Base-by-base conservation (phyloP, 2,888 invertebrate genomes). In the Ceramica pisi region DNA sequence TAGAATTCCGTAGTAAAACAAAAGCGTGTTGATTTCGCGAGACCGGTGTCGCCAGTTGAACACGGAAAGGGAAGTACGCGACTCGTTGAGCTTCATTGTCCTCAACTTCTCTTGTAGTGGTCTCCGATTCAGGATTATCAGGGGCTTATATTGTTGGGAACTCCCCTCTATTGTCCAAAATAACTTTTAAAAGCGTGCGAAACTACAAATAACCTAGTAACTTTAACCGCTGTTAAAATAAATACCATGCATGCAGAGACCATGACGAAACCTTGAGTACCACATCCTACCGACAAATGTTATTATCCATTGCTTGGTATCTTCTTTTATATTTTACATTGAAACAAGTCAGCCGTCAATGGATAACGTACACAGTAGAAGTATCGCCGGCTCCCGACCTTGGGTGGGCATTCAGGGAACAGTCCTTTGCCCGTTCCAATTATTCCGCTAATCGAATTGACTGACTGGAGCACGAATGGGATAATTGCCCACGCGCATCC, bases 371-470 rank as follows among this genome's bases (percentile, higher is more conserved):
- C 23, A 16, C 38, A 19, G 23, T 35, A 10, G 38, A 19, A 56
- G 14, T 26, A 23, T 46, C 62, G 55, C 67, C 63, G 50, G 26
- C 57, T 75, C 53, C 72, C 87, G 88, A 89, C 92, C 93, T 93
- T 94, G 93, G 87, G 84, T 82, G 71, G 77, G 81, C 71, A 71
- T 88, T 78, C 86, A 87, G 88, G 85, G 89, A 88, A 86, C 87
- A 88, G 92, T 92, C 93, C 93, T 93, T 92, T 92, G 90, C 89
- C 89, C 81, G 87, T 79, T 85, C 87, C 94, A 94, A 95, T 95
- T 94, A 95, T 88, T 69, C 62, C 82, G 62, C 91, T 95, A 95
- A 95, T 95, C 95, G 95, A 95, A 95, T 95, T 95, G 95, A 93
- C 90, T 93, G 93, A 92, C 94, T 93, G 80, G 70, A 87, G 89